Evolutionary conservation across 2,113 vertebrate genomes (phyloP), one percentile per base, ranked within the genome.

Genomic region (Zapus hudsonius): DNA sequence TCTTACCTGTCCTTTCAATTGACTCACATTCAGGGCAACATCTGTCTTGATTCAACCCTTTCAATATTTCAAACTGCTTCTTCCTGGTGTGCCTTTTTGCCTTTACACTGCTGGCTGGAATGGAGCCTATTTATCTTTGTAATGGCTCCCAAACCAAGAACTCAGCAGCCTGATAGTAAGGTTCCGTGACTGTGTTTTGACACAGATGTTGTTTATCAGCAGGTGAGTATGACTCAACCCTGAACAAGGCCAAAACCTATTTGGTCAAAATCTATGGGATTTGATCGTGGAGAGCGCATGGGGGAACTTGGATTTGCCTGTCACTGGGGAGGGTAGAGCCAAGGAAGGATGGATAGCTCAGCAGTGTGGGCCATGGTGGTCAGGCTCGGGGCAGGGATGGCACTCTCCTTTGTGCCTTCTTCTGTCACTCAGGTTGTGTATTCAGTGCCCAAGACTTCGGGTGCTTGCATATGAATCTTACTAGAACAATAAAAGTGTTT

Each of bases 401-500:
- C 0, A 0, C 29, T 78, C n/a, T 74, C 20, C 31, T 61, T 69
- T 84, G 69, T 64, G 55, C 4, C 44, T 81, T 29, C 23, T 64
- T 76, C 38, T 38, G 7, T 31, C 4, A 23, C 55, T 69, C 7
- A 9, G 98, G 98, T 95, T 98, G 98, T 95, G 98, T 99, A 97
- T 98, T 98, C 13, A 98, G 98, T 0, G 98, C 99, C 97, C 98
- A 99, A 95, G 98, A 99, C 97, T 99, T 99, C 94, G n/a, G 98
- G 99, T 40, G 98, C 98, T 93, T 99, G 99, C 94, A 97, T 99
- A 27, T 98, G 99, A 97, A 99, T 99, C 97, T 98, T 99, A 93
- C 99, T 99, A 93, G 99, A 99, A 95, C 98, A 99, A 52, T 87
- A 98, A 96, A 99, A 99, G 99, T 96, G 99, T 94, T 99, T 99